Percentiles rank a stretch among this genome's conserved stretches.
Conservation (phyloP, 2,888 invertebrate genomes). For the Thyatira batis region DNA sequence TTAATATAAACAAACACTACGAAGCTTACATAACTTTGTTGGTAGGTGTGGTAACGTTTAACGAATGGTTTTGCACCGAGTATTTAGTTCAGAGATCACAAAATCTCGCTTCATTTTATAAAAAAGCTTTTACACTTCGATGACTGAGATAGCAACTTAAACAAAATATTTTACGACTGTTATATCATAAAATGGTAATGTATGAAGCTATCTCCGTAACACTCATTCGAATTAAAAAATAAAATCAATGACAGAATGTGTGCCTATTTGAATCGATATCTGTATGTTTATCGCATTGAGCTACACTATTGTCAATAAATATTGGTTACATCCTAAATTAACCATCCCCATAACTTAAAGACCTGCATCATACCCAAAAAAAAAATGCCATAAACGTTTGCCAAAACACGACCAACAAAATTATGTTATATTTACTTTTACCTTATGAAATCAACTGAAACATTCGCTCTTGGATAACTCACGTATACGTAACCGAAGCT, state of each 20-base stretch:
- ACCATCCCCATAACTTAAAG: no score
- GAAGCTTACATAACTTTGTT: background rate
- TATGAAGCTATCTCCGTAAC: no score
- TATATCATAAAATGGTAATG: no score
- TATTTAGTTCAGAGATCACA: background rate
- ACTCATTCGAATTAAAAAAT: no score
- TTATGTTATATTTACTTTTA: background rate
- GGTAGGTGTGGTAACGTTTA: background rate
- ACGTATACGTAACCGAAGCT: constrained; percentile 32
- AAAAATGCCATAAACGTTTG: background rate
- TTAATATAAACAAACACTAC: background rate
- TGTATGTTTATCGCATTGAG: no score
- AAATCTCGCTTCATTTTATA: background rate
- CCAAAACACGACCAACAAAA: background rate
- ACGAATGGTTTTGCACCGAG: background rate
- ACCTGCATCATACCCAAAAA: background rate
- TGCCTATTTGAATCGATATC: no score
- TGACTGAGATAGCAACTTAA: no score
- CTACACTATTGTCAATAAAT: no score
- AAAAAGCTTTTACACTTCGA: background rate
- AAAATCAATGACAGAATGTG: no score
- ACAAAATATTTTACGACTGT: no score
- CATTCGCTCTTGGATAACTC: constrained; percentile 4
- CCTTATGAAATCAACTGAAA: constrained; percentile 2
- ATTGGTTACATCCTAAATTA: no score